Percentiles rank a stretch among this genome's conserved stretches.
Conservation (phyloP, 2,888 invertebrate genomes). For the Eristalis pertinax region DNA sequence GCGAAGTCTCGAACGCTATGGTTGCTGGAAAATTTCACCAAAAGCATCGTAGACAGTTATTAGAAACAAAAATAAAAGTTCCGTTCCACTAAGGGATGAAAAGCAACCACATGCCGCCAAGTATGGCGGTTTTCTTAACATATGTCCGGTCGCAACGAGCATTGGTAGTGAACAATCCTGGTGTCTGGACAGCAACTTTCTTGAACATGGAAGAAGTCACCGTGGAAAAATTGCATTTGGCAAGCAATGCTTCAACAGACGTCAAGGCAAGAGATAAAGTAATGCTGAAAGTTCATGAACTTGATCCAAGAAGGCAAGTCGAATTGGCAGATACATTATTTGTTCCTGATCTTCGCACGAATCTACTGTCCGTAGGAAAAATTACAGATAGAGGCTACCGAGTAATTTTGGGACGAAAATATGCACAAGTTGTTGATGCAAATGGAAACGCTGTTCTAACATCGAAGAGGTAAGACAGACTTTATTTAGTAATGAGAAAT, state of each 20-base stretch:
- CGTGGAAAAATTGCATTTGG: too few relatives aligned
- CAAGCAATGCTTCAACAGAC: too few relatives aligned
- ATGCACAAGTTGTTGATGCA: background rate
- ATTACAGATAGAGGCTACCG: slow-evolving; percentile 12
- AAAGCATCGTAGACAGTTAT: background rate
- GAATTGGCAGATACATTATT: background rate
- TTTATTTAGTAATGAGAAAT: background rate
- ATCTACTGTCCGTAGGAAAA: slow-evolving; percentile 9
- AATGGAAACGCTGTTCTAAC: background rate
- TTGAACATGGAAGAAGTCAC: slow-evolving; percentile 4
- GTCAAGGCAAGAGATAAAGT: too few relatives aligned
- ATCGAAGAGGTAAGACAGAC: background rate
- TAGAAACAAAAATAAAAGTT: background rate
- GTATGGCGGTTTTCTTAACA: background rate
- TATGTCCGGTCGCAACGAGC: background rate
- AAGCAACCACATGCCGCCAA: background rate
- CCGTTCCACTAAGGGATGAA: background rate
- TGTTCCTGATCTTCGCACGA: too few relatives aligned
- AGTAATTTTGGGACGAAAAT: background rate
- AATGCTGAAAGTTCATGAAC: background rate
- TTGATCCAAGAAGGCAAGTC: background rate
- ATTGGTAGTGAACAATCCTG: background rate
- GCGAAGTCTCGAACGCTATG: too few relatives aligned
- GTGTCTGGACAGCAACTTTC: background rate
- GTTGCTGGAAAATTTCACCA: background rate